Conservation (phyloP, 23 tunicate species). For the Halocynthia roretzi region DNA sequence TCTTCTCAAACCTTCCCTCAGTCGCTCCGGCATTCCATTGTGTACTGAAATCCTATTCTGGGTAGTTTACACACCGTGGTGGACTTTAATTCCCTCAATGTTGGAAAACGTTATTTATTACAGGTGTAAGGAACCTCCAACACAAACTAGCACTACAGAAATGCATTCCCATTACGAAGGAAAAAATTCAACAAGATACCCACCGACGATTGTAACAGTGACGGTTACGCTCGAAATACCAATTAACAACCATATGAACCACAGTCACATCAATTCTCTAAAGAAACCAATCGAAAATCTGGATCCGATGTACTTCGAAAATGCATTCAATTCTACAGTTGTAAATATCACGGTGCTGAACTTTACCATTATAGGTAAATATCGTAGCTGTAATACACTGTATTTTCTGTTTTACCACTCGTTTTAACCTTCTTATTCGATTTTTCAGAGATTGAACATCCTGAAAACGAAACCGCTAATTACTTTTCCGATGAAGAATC, state of each 20-base stretch:
- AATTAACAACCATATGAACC: not conserved
- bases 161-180: no score
- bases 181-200: not conserved
- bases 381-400: not conserved
- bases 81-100: not conserved
- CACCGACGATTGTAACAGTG: not conserved
- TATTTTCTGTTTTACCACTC: not conserved
- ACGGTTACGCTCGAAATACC: constrained; percentile 24
- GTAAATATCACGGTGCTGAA: constrained; percentile 20
- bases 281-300: not conserved
- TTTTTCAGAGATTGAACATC: not conserved
- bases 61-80: no score
- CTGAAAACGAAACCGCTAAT: constrained; percentile 1
- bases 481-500: constrained; percentile 2
- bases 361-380: constrained; percentile 4
- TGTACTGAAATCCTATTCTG: no score
- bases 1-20: no score
- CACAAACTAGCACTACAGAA: no score
- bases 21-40: no score
- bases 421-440: not conserved
- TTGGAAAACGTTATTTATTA: no score
- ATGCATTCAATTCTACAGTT: constrained; percentile 9
- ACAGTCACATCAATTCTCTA: not conserved
- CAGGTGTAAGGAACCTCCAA: no score
- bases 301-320: constrained; percentile 9